A percentile compares a stretch with the other conserved stretches of the same genome.
phyloP scores from a whole-genome alignment of 2,888 invertebrate genomes.

The Resseliella maxima region DNA sequence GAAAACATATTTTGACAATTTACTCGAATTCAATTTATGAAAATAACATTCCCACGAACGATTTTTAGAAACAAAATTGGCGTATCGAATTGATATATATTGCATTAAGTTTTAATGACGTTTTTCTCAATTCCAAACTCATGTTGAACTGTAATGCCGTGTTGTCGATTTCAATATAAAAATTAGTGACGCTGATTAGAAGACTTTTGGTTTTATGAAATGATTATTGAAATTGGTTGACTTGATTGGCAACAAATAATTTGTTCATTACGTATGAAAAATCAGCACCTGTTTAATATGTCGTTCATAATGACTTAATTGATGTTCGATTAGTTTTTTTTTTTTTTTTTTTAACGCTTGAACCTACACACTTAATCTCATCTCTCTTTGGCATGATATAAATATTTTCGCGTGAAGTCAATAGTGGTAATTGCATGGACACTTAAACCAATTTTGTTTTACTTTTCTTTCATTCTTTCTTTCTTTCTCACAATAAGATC shows the following conservation, averaged over 20 bases:
- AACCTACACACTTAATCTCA: neutral
- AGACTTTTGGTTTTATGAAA: neutral
- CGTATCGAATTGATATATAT: conserved; percentile 15
- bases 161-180: neutral
- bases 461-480: too few species aligned
- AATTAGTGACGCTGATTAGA: conserved; percentile 24
- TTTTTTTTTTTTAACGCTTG: neutral
- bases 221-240: conserved; percentile 25
- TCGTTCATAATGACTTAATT: conserved; percentile 40
- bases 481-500: conserved; percentile 22
- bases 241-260: neutral
- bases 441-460: too few species aligned
- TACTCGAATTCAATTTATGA: neutral
- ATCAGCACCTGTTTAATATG: conserved; percentile 54
- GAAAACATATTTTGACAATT: conserved; percentile 12
- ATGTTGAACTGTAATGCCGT: neutral
- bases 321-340: conserved; percentile 37
- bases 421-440: neutral
- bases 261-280: conserved; percentile 23
- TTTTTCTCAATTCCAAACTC: neutral
- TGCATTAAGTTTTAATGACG: neutral
- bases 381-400: neutral
- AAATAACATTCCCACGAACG: neutral
- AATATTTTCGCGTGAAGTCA: neutral
- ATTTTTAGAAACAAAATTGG: neutral